Evolutionary conservation across 2,797 vertebrate species (phyloP).

Genomic region (Hippopotamyrus pictus): DNA sequence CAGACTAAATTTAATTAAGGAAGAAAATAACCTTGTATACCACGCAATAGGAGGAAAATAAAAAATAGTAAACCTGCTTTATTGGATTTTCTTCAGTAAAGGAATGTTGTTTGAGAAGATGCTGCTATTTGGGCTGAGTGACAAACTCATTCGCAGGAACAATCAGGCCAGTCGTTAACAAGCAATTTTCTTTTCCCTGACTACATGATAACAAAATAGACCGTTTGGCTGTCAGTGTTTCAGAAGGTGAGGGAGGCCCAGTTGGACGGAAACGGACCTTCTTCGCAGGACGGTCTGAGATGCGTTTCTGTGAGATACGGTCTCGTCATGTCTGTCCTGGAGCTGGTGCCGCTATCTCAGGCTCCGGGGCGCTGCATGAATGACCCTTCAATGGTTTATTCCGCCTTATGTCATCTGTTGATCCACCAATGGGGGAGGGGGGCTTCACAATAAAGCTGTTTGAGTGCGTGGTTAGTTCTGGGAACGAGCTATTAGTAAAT

Average conservation of each 20-base stretch:
- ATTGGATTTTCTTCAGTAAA: constrained; percentile 8
- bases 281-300: neutral
- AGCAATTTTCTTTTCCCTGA: neutral
- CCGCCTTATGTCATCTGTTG: neutral
- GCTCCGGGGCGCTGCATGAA: neutral
- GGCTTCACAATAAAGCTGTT: neutral
- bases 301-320: neutral
- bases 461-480: neutral
- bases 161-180: neutral
- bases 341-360: neutral
- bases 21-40: constrained; percentile 9
- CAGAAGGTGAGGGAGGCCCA: neutral
- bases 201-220: neutral
- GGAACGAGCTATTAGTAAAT: no score
- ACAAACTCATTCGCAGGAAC: neutral
- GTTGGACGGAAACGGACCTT: neutral
- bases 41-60: neutral
- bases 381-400: neutral
- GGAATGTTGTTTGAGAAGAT: neutral
- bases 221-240: neutral
- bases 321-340: neutral
- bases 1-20: constrained; percentile 14
- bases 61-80: neutral
- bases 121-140: neutral
- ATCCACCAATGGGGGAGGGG: neutral